Evolutionary conservation across 2,888 invertebrate species (phyloP), one percentile per base, ranked within the genome.

Genomic region (Alsophila aescularia): DNA sequence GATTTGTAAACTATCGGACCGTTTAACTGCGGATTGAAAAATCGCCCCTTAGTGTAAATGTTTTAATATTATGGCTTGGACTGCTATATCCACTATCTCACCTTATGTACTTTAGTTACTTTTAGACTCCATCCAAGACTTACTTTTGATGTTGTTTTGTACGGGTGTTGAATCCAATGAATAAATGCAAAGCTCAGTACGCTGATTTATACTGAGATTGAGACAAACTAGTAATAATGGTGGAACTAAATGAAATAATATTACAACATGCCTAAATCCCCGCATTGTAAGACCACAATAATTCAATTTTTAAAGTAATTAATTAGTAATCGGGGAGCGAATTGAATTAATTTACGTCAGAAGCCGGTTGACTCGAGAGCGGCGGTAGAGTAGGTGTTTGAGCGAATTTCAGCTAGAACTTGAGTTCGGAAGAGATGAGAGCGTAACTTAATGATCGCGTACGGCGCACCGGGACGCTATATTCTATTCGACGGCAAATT

Each of bases 401-500:
- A 80, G 73, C 69, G 67, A 82, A 82, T 78, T 83, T 78, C 70
- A 76, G 70, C 51, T 71, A 62, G 67, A 69, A 73, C 70, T 69
- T 68, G 70, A 63, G 66, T 63, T 66, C 54, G 52, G 47, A 59
- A 55, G 55, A 81, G 79, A 79, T 77, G 80, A 73, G 77, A 79
- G 80, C 74, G 82, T 85, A 85, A 86, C 81, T 85, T 87, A 88
- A 88, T 89, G 85, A 88, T 87, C 79, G 81, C 80, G 79, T 80
- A 81, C 79, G 80, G 82, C 81, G 82, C 81, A 77, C 78, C 69
- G 81, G 82, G 83, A 83, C 83, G 81, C 79, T 85, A 83, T 83
- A 81, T 81, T 85, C 87, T 85, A 85, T 90, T 85, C 81, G 83
- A 79, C 75, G 77, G 81, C 81, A 89, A 89, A 90, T 90, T 89